Evolutionary conservation across 2,888 invertebrate genomes (phyloP).

Genomic region (Drosophila lutescens): DNA sequence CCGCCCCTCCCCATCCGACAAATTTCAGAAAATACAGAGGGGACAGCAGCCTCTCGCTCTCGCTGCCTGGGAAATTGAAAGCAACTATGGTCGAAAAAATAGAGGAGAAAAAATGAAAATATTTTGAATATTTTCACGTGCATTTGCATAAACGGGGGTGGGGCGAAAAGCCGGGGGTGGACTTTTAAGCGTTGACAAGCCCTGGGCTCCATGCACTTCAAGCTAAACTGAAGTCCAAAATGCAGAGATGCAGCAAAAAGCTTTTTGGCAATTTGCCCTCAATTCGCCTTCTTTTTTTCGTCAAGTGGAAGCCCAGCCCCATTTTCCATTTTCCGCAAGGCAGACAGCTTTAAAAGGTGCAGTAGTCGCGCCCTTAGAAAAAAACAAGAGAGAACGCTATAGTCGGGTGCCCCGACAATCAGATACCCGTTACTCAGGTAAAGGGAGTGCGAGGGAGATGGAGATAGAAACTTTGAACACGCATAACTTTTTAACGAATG

Average conservation of each 20-base stretch:
- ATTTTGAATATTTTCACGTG: conserved; percentile 79
- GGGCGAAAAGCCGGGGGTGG: not conserved
- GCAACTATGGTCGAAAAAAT: conserved; percentile 46
- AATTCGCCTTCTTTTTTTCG: conserved; percentile 39
- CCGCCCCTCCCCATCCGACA: no score
- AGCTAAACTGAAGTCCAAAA: conserved; percentile 39
- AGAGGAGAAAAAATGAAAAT: conserved; percentile 57
- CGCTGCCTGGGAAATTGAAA: conserved; percentile 64
- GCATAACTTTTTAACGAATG: no score
- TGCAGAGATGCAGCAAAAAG: conserved; percentile 61
- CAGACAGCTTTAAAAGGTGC: conserved; percentile 23
- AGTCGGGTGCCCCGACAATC: no score
- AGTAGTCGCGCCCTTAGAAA: not conserved
- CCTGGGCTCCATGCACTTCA: conserved; percentile 54
- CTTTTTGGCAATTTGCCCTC: conserved; percentile 78
- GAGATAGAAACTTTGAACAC: no score
- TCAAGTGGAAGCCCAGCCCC: conserved; percentile 15
- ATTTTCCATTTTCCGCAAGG: not conserved
- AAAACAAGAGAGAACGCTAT: no score
- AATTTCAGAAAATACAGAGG: not conserved
- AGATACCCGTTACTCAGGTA: no score
- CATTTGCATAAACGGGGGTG: conserved; percentile 67
- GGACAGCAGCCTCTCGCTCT: not conserved
- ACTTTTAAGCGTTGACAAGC: conserved; percentile 57
- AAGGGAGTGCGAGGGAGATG: no score